These are phyloP conservation scores for Semnornis frantzii DNA, from an alignment of 2,113 vertebrate genomes.

Conservation along the genomic window DNA sequence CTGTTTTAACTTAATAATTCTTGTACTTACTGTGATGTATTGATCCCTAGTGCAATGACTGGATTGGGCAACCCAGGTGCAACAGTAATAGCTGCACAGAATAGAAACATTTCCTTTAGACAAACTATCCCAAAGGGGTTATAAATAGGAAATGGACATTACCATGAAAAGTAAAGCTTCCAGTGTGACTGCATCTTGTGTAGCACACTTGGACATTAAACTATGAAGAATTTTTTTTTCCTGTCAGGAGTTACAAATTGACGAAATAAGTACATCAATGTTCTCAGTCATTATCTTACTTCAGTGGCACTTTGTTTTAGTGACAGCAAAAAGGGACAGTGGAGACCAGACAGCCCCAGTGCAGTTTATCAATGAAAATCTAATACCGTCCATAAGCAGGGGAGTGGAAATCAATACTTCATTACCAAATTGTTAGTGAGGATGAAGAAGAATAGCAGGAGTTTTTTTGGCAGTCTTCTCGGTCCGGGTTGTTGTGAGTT, in stretches of 20 bases:
- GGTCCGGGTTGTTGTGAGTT: slow-evolving; percentile 86
- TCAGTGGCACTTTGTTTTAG: slow-evolving; percentile 95
- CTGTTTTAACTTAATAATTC: slow-evolving; percentile 83
- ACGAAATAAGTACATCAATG: slow-evolving; percentile 93
- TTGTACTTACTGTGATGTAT: slow-evolving; percentile 89
- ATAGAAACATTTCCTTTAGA: slow-evolving; percentile 99
- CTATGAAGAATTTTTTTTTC: slow-evolving; percentile 91
- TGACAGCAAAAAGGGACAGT: slow-evolving; percentile 89
- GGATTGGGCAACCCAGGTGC: slow-evolving; percentile 93
- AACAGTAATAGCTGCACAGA: slow-evolving; percentile 92
- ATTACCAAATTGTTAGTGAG: slow-evolving; percentile 99
- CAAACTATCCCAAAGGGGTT: slow-evolving; percentile 93
- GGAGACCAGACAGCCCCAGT: slow-evolving; percentile 86
- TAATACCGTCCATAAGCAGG: slow-evolving; percentile 97
- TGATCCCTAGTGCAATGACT: slow-evolving; percentile 88
- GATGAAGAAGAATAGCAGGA: slow-evolving; percentile 94
- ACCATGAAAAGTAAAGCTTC: slow-evolving; percentile 88
- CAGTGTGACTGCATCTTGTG: slow-evolving; percentile 83
- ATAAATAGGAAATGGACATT: slow-evolving; percentile 93
- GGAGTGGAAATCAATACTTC: slow-evolving; percentile 99
- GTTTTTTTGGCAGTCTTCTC: slow-evolving; percentile 88
- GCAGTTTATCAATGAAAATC: slow-evolving; percentile 99
- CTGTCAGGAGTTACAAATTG: slow-evolving; percentile 97
- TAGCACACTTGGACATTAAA: slow-evolving; percentile 91
- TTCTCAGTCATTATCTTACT: slow-evolving; percentile 93